These are phyloP conservation scores for Papilio protenor DNA, from an alignment of 2,888 invertebrate species.

Conservation along the genomic window DNA sequence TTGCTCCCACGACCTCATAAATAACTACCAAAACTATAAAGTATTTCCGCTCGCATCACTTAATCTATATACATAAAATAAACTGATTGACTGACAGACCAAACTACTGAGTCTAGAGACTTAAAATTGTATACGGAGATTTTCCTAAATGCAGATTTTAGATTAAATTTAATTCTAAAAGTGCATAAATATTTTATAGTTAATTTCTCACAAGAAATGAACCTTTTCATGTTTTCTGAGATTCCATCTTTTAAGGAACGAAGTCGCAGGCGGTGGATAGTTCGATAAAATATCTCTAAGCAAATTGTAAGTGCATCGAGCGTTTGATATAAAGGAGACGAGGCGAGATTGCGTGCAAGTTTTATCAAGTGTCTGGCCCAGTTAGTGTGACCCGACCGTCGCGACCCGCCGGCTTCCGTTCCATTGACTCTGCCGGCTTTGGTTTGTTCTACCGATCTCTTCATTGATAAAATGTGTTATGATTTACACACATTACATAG, in stretches of 20 bases:
- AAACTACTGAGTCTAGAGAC: background rate
- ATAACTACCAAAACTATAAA: constrained; percentile 21
- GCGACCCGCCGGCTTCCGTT: constrained; percentile 67
- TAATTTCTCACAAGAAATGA: too few relatives aligned
- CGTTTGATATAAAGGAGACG: constrained; percentile 16
- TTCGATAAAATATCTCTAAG: constrained; percentile 11
- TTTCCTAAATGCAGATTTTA: too few relatives aligned
- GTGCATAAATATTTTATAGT: too few relatives aligned
- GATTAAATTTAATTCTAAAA: too few relatives aligned
- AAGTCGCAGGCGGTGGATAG: background rate
- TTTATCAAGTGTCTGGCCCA: constrained; percentile 50
- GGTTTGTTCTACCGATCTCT: constrained; percentile 56
- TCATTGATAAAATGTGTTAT: constrained; percentile 49
- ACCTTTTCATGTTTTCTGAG: background rate
- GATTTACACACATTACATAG: constrained; percentile 35
- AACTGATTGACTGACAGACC: background rate
- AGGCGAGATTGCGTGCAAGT: constrained; percentile 27
- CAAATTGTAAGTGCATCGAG: constrained; percentile 9
- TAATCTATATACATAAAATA: background rate
- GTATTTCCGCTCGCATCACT: constrained; percentile 6
- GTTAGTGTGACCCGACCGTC: constrained; percentile 50
- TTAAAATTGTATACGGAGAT: background rate
- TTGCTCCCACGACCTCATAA: constrained; percentile 13
- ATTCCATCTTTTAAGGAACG: background rate
- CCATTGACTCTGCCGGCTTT: constrained; percentile 64